phyloP scores from a whole-genome alignment of 23 tunicate species.

The Diplosoma virens region DNA sequence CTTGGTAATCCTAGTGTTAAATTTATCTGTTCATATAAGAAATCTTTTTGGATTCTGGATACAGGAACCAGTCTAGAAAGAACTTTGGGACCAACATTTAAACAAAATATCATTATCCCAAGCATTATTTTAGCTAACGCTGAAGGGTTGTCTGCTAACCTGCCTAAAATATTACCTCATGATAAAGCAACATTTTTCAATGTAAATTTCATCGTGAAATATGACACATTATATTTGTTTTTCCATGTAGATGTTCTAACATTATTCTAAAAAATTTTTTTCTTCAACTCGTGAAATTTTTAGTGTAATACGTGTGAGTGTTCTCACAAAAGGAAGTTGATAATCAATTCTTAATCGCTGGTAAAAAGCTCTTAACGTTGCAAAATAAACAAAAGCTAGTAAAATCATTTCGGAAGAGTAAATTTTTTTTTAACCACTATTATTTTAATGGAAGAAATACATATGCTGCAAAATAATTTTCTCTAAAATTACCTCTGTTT shows the following conservation, averaged over 20 bases:
- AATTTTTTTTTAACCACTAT: too few relatives aligned
- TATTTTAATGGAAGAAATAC: too few relatives aligned
- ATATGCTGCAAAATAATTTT: too few relatives aligned
- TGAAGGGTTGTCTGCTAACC: neutral
- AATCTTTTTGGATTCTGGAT: neutral
- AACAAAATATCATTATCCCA: neutral
- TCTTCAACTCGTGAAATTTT: neutral
- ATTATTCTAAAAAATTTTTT: neutral
- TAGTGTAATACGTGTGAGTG: too few relatives aligned
- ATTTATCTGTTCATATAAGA: neutral
- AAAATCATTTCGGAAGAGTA: too few relatives aligned
- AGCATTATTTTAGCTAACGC: neutral
- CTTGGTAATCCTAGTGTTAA: too few relatives aligned
- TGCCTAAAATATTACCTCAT: neutral
- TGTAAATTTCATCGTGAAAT: neutral
- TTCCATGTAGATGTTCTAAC: neutral
- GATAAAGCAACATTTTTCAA: neutral
- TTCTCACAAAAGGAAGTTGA: neutral
- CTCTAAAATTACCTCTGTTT: too few relatives aligned
- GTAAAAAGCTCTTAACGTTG: too few relatives aligned
- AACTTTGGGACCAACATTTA: too few relatives aligned
- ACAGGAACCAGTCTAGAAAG: neutral
- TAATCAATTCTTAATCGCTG: neutral
- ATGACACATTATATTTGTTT: neutral
- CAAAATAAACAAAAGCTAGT: too few relatives aligned